phyloP scores from a whole-genome alignment of 2,888 invertebrate species.

The Trisateles emortualis region DNA sequence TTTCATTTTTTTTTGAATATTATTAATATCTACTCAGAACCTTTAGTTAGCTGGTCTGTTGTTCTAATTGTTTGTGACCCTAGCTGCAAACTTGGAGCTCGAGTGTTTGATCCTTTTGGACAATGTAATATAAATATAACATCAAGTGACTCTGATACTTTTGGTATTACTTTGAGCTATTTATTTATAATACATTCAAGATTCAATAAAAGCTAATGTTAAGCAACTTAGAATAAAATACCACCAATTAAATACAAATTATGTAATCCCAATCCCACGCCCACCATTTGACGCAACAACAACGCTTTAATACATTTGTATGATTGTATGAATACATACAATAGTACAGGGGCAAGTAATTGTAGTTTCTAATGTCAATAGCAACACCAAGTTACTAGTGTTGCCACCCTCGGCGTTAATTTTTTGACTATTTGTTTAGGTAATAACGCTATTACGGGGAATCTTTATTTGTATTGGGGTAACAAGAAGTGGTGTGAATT shows the following conservation, averaged over 20 bases:
- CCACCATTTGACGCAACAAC: slow-evolving; percentile 5
- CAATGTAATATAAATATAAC: no score
- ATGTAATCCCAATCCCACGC: slow-evolving; percentile 5
- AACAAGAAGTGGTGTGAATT: slow-evolving; percentile 3
- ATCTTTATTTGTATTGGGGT: slow-evolving; percentile 21
- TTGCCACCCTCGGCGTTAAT: slow-evolving; percentile 34
- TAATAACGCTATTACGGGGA: slow-evolving; percentile 33
- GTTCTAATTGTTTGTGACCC: no score
- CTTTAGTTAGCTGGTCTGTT: no score
- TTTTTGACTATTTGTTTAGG: slow-evolving; percentile 34
- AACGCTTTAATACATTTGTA: slow-evolving; percentile 34
- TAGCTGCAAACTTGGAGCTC: no score
- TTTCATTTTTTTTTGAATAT: no score
- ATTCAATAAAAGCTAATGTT: neutral
- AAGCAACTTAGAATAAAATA: neutral
- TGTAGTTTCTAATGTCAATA: slow-evolving; percentile 50
- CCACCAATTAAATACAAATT: neutral
- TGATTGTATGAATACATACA: slow-evolving; percentile 30
- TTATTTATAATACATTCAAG: no score
- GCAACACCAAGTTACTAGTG: slow-evolving; percentile 6
- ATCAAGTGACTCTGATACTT: no score
- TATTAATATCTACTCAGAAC: no score
- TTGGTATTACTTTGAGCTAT: no score
- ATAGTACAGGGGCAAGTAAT: slow-evolving; percentile 34
- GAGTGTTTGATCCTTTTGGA: no score